phyloP scores from a whole-genome alignment of 2,797 vertebrate species.

The Eulemur coronatus region DNA sequence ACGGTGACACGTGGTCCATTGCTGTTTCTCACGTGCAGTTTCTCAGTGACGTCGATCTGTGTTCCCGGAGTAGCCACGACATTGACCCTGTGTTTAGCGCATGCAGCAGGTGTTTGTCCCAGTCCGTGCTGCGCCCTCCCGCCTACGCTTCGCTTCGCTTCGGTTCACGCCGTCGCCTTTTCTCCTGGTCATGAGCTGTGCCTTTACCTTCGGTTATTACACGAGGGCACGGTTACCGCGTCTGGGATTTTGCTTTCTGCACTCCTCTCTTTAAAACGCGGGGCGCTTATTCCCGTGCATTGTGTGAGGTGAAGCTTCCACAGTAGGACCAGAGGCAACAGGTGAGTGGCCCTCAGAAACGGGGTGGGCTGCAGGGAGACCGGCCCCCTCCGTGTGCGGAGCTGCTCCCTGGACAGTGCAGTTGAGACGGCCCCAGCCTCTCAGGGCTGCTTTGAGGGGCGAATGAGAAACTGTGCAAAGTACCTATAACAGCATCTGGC shows the following conservation, averaged over 20 bases:
- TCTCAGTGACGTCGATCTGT: fast-evolving
- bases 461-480: fast-evolving
- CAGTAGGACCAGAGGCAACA: no score
- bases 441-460: not conserved
- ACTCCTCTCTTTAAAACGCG: not conserved
- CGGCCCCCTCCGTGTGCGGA: not conserved
- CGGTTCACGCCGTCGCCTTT: fast-evolving
- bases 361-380: not conserved
- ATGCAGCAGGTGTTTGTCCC: not conserved
- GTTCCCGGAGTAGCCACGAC: not conserved
- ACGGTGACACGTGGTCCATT: fast-evolving
- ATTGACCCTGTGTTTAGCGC: not conserved
- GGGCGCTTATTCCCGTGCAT: not conserved
- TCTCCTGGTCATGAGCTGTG: not conserved
- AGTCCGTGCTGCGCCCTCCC: no score
- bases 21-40: not conserved
- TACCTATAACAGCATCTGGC: fast-evolving
- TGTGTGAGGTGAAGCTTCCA: not conserved
- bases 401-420: fast-evolving
- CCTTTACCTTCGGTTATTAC: not conserved
- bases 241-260: not conserved
- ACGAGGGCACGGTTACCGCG: fast-evolving
- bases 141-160: not conserved
- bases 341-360: not conserved
- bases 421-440: not conserved